A percentile compares a stretch with the other conserved stretches of the same genome.
These are phyloP conservation scores for Leptothorax acervorum DNA, from an alignment of 2,888 invertebrate species.

Conservation along the genomic window DNA sequence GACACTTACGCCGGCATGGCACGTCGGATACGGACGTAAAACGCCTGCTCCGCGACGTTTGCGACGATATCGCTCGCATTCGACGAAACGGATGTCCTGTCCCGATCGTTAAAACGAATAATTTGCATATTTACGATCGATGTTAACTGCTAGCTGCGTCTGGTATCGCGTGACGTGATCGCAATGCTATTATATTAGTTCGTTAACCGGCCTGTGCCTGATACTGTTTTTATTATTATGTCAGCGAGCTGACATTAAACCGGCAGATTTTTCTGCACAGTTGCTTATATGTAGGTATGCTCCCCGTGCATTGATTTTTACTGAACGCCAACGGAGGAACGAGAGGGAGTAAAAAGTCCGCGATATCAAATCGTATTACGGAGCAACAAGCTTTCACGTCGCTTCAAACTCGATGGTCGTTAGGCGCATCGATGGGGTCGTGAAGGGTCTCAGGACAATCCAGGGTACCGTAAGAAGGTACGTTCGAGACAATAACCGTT, in stretches of 20 bases:
- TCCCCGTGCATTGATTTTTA: slow-evolving; percentile 1
- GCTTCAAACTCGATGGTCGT: slow-evolving; percentile 43
- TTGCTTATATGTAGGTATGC: neutral
- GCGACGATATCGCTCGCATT: slow-evolving; percentile 1
- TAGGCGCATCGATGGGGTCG: slow-evolving; percentile 33
- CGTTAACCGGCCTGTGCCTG: neutral
- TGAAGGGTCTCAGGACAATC: slow-evolving; percentile 20
- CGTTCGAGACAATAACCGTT: slow-evolving; percentile 71
- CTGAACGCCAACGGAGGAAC: neutral
- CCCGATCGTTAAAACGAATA: neutral
- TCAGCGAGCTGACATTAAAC: neutral
- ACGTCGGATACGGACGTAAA: neutral
- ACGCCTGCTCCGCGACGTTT: neutral
- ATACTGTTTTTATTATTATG: slow-evolving; percentile 5
- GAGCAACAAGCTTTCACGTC: slow-evolving; percentile 31
- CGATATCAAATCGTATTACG: slow-evolving; percentile 32
- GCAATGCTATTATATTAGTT: neutral
- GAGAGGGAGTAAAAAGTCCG: neutral
- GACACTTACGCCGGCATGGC: neutral
- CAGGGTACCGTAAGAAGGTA: slow-evolving; percentile 12
- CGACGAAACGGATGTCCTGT: neutral
- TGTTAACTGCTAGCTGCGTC: neutral
- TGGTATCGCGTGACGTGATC: slow-evolving; percentile 14
- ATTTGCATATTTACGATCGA: slow-evolving; percentile 25
- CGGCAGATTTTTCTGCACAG: neutral